A percentile compares a stretch with the other conserved stretches of the same genome.
These are phyloP conservation scores for Bugula neritina DNA, from an alignment of 2,888 invertebrate species.

Conservation along the genomic window DNA sequence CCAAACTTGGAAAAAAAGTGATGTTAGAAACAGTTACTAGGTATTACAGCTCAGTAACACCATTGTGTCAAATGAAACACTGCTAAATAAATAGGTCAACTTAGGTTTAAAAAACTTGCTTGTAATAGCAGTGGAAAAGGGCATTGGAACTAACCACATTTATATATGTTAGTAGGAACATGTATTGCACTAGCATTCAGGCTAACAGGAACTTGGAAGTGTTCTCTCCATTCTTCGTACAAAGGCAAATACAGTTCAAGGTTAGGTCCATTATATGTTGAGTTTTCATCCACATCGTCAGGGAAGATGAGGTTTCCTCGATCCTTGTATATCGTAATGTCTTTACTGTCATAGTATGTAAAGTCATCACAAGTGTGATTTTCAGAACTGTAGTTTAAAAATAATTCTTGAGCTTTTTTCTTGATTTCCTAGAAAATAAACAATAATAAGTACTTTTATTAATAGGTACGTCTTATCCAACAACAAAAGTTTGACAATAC, in stretches of 20 bases:
- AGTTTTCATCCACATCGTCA: not conserved
- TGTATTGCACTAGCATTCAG: conserved; percentile 76
- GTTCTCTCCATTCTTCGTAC: conserved; percentile 54
- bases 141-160: conserved; percentile 64
- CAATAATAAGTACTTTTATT: too few species aligned
- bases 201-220: conserved; percentile 65
- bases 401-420: not conserved
- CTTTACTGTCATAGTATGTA: conserved; percentile 7
- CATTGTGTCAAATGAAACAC: too few species aligned
- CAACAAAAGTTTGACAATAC: too few species aligned
- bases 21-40: too few species aligned
- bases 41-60: too few species aligned
- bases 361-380: conserved; percentile 11
- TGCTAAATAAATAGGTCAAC: too few species aligned
- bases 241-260: not conserved
- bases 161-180: conserved; percentile 88
- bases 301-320: not conserved
- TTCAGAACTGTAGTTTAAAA: not conserved
- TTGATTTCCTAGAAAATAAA: conserved; percentile 12
- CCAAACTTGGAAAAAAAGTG: too few species aligned
- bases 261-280: not conserved
- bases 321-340: not conserved
- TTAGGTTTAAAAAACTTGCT: too few species aligned
- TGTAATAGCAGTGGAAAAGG: too few species aligned
- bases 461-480: too few species aligned